Percentiles rank a stretch among this genome's conserved stretches.
These are phyloP conservation scores for Labroides dimidiatus DNA, from an alignment of 2,797 vertebrate species.

Conservation along the genomic window DNA sequence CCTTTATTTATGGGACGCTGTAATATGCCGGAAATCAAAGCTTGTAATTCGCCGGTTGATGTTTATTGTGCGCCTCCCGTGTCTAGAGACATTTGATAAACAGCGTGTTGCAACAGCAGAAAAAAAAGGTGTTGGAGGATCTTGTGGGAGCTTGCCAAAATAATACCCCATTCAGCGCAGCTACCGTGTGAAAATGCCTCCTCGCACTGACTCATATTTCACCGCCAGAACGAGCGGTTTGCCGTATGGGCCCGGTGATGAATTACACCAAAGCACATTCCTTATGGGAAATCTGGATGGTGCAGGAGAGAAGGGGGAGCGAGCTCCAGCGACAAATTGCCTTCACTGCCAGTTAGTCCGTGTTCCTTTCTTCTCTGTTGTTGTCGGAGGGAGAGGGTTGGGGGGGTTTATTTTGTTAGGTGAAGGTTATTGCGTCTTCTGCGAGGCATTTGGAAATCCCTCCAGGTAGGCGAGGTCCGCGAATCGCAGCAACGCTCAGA, in stretches of 20 bases:
- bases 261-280: conserved; percentile 82
- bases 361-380: conserved; percentile 85
- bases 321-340: conserved; percentile 87
- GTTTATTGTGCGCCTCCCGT: conserved; percentile 75
- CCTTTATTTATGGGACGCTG: conserved; percentile 58
- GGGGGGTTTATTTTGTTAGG: conserved; percentile 68
- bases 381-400: conserved; percentile 53
- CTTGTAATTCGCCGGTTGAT: conserved; percentile 75
- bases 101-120: conserved; percentile 70
- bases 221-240: conserved; percentile 76
- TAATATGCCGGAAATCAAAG: conserved; percentile 74
- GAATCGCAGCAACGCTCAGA: conserved; percentile 39
- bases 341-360: conserved; percentile 88
- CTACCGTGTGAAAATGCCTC: conserved; percentile 77
- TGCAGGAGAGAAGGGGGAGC: conserved; percentile 69
- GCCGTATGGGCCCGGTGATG: conserved; percentile 80
- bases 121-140: conserved; percentile 75
- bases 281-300: conserved; percentile 85
- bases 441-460: conserved; percentile 84
- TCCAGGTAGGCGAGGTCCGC: conserved; percentile 80
- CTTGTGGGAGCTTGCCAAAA: conserved; percentile 81
- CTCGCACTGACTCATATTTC: conserved; percentile 79
- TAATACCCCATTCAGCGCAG: conserved; percentile 77
- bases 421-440: conserved; percentile 73
- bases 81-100: conserved; percentile 78